A percentile compares a stretch with the other conserved stretches of the same genome.
Evolutionary conservation across 2,113 vertebrate species (phyloP).

Genomic region (Calcarius ornatus): DNA sequence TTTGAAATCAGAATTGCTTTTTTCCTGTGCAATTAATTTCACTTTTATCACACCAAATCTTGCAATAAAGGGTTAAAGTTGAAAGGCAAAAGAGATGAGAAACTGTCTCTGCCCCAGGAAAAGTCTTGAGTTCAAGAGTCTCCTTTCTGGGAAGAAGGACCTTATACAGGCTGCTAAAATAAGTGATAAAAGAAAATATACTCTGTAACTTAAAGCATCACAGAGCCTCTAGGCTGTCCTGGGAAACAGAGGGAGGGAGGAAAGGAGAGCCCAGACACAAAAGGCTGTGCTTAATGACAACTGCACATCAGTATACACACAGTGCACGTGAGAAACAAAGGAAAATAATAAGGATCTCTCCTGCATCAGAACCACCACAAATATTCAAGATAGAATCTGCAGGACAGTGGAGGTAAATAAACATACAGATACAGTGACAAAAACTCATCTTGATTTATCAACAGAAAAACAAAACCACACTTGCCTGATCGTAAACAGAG

Average conservation of each 20-base stretch:
- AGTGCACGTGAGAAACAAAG: background rate
- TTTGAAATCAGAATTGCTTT: background rate
- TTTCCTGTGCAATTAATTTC: background rate
- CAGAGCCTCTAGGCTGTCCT: background rate
- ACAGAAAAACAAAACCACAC: background rate
- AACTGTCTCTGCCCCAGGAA: background rate
- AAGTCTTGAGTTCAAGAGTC: background rate
- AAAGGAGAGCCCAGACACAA: background rate
- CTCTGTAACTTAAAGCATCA: background rate
- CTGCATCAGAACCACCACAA: background rate
- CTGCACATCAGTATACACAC: background rate
- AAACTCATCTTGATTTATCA: background rate
- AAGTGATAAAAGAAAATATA: background rate
- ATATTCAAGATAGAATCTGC: background rate
- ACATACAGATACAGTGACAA: background rate
- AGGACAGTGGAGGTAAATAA: background rate
- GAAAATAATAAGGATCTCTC: background rate
- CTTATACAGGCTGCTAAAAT: background rate
- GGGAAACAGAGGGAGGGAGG: background rate
- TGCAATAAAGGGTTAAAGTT: background rate
- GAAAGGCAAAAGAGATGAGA: background rate
- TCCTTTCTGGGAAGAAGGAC: background rate
- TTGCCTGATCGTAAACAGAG: background rate
- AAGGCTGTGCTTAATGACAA: background rate
- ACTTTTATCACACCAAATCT: background rate